Evolutionary conservation across 2,888 invertebrate species (phyloP).

Genomic region (Heliconius ethilla): DNA sequence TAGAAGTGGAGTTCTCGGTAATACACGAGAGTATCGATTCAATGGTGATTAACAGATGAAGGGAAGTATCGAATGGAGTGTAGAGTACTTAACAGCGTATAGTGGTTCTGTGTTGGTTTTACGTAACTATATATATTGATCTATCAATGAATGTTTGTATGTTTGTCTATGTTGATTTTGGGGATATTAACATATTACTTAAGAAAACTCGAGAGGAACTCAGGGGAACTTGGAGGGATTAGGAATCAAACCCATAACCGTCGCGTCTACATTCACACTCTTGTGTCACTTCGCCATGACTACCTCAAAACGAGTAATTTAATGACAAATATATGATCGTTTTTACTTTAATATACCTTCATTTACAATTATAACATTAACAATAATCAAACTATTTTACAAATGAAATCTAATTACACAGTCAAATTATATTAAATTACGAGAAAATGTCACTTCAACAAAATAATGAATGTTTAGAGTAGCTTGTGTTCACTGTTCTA

Average conservation of each 20-base stretch:
- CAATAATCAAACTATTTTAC: not conserved
- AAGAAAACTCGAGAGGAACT: too few species aligned
- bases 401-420: not conserved
- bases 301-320: not conserved
- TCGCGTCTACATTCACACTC: not conserved
- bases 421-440: not conserved
- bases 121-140: not conserved
- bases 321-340: not conserved
- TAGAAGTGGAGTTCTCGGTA: slow-evolving; percentile 25
- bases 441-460: not conserved
- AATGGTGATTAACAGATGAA: slow-evolving; percentile 23
- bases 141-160: not conserved
- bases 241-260: too few species aligned
- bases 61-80: not conserved
- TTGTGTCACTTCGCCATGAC: not conserved
- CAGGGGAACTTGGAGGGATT: too few species aligned
- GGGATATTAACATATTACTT: too few species aligned
- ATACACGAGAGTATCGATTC: slow-evolving; percentile 28
- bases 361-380: too few species aligned
- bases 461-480: not conserved
- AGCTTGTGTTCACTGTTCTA: not conserved
- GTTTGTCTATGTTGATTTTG: too few species aligned
- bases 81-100: not conserved
- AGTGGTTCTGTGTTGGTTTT: not conserved
- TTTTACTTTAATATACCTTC: not conserved